Evolutionary conservation across 2,797 vertebrate species (phyloP), one percentile per base, ranked within the genome.

Genomic region (Parotocinclus haroldoi): DNA sequence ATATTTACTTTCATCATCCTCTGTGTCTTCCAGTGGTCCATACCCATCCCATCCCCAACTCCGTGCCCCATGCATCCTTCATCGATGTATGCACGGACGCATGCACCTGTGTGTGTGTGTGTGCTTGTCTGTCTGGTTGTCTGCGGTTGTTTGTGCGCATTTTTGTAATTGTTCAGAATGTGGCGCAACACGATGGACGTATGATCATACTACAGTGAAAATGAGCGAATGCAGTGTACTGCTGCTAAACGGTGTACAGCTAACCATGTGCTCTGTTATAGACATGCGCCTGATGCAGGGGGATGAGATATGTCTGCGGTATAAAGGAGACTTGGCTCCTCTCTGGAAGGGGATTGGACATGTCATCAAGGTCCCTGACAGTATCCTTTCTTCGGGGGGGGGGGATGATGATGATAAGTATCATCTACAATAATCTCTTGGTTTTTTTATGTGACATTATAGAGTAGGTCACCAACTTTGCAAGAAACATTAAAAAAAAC

Each of bases 361-460:
- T 0, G 97, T 99, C 72, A 99, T 99, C 88, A 99, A 99, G 27
- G 97, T 99, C 71, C 97, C 97, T 1, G 97, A 99, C 80, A 99
- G 96, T 99, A 99, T 99, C 96, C 92, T 96, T 90, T 37, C 52
- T n/a, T n/a, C n/a, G n/a, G n/a, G n/a, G n/a, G n/a, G n/a, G n/a
- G n/a, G n/a, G n/a, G n/a, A n/a, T n/a, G n/a, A n/a, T n/a, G n/a
- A n/a, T n/a, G n/a, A n/a, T n/a, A n/a, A n/a, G n/a, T n/a, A n/a
- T n/a, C n/a, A n/a, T n/a, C n/a, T n/a, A n/a, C n/a, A n/a, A n/a
- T n/a, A n/a, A n/a, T n/a, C n/a, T n/a, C n/a, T n/a, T n/a, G n/a
- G n/a, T n/a, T n/a, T n/a, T n/a, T n/a, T n/a, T n/a, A n/a, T n/a
- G n/a, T n/a, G n/a, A n/a, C n/a, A n/a, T n/a, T n/a, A n/a, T n/a